Percentiles rank a stretch among this genome's conserved stretches.
phyloP scores from a whole-genome alignment of 2,113 vertebrate species.

The Albula glossodonta region DNA sequence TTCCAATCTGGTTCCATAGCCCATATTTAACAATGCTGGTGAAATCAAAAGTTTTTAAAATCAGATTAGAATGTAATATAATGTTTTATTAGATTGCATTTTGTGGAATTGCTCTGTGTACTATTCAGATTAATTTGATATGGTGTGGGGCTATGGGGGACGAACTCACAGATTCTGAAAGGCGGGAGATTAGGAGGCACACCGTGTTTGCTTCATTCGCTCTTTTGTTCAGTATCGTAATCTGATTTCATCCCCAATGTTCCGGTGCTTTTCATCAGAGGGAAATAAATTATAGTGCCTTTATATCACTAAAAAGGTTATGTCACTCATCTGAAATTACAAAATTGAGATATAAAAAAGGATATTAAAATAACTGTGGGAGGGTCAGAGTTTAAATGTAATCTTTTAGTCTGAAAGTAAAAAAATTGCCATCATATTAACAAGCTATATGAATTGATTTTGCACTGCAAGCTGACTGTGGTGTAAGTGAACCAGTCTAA shows the following conservation, averaged over 20 bases:
- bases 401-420: not conserved
- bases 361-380: not conserved
- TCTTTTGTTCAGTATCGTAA: not conserved
- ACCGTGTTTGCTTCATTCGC: not conserved
- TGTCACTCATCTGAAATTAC: not conserved
- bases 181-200: not conserved
- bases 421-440: not conserved
- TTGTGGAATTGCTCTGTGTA: not conserved
- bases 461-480: not conserved
- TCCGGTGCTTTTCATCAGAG: not conserved
- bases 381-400: not conserved
- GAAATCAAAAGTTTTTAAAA: not conserved
- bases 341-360: not conserved
- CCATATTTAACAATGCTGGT: not conserved
- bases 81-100: not conserved
- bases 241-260: constrained; percentile 6
- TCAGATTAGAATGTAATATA: not conserved
- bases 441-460: not conserved
- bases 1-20: not conserved
- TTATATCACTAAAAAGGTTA: not conserved
- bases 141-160: not conserved
- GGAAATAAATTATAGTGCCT: not conserved
- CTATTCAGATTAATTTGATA: not conserved
- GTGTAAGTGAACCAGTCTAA: not conserved
- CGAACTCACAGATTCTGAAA: not conserved